Evolutionary conservation across 2,888 invertebrate genomes (phyloP).

Genomic region (Drosophila rubida): DNA sequence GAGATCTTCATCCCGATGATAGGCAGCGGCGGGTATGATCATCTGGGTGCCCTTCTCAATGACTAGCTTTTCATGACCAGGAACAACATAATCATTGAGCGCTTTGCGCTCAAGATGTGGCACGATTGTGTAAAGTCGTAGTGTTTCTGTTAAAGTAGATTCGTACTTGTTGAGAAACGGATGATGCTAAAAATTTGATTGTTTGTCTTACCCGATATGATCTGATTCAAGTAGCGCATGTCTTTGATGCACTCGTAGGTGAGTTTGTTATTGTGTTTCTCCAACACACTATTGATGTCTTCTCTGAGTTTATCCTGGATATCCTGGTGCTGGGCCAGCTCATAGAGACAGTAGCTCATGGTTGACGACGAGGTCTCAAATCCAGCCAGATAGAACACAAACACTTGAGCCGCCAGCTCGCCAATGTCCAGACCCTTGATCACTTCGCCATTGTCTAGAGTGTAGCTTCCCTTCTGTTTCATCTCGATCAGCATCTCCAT

Average conservation of each 20-base stretch:
- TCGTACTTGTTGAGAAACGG: neutral
- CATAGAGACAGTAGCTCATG: constrained; percentile 85
- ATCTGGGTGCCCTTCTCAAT: constrained; percentile 84
- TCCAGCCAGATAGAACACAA: constrained; percentile 86
- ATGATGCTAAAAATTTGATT: too few relatives aligned
- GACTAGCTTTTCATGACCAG: constrained; percentile 85
- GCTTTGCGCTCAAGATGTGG: constrained; percentile 86
- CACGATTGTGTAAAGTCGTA: constrained; percentile 86
- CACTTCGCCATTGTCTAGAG: constrained; percentile 68
- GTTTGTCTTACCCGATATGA: constrained; percentile 84
- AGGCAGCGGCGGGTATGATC: constrained; percentile 83
- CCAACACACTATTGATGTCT: constrained; percentile 84
- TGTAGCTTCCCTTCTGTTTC: constrained; percentile 69
- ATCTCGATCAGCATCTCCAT: constrained; percentile 85
- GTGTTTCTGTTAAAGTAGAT: too few relatives aligned
- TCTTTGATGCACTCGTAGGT: constrained; percentile 82
- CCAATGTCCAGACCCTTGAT: constrained; percentile 75
- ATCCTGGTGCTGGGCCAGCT: constrained; percentile 85
- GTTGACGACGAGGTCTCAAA: constrained; percentile 86
- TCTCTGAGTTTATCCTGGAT: constrained; percentile 84
- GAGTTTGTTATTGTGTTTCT: constrained; percentile 82
- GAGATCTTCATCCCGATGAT: constrained; percentile 86
- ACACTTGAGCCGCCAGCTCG: constrained; percentile 86
- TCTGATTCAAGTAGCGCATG: constrained; percentile 85
- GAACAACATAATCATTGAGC: constrained; percentile 86